These are phyloP conservation scores for Ametastegia equiseti DNA, from an alignment of 2,888 invertebrate genomes.

Conservation along the genomic window DNA sequence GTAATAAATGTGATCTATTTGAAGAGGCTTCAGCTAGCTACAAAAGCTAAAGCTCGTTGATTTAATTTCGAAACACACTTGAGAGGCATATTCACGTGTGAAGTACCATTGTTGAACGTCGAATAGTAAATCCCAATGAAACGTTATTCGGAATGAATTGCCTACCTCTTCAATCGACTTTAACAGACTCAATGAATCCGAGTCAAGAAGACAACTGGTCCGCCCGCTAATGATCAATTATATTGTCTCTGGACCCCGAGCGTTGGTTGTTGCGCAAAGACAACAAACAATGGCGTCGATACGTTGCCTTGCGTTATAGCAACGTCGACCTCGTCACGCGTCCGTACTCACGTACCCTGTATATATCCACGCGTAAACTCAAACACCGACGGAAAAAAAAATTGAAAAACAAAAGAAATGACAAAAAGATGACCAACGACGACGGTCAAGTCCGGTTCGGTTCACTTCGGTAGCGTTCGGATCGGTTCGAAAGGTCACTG, in stretches of 20 bases:
- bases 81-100: background rate
- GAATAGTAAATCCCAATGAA: background rate
- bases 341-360: conserved; percentile 13
- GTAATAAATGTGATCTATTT: background rate
- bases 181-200: conserved; percentile 30
- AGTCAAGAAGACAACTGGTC: conserved; percentile 24
- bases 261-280: conserved; percentile 34
- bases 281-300: conserved; percentile 31
- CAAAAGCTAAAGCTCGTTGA: conserved; percentile 6
- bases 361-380: background rate
- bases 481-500: conserved; percentile 43
- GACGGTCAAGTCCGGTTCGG: background rate
- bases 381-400: background rate
- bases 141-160: conserved; percentile 18
- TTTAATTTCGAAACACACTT: conserved; percentile 3
- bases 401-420: background rate
- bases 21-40: background rate
- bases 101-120: conserved; percentile 15
- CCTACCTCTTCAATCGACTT: conserved; percentile 38
- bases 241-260: conserved; percentile 8
- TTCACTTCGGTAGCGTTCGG: conserved; percentile 29
- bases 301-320: too few relatives aligned
- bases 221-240: conserved; percentile 34
- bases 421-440: too few relatives aligned
- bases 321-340: conserved; percentile 30